Conservation (phyloP, 2,797 vertebrate genomes). For the Propithecus perrieri region DNA sequence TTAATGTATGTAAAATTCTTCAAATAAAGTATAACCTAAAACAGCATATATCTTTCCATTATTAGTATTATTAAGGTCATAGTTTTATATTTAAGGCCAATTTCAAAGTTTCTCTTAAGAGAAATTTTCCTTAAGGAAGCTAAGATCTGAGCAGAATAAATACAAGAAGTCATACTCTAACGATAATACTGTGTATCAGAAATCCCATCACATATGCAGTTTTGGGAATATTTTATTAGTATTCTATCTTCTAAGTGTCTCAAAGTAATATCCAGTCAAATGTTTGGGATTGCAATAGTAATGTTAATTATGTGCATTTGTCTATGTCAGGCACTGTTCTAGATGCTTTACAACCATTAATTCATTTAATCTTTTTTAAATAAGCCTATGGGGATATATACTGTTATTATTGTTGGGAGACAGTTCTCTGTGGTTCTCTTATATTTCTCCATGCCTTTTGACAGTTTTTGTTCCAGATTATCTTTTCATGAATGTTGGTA, state of each 20-base stretch:
- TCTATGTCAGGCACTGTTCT: neutral
- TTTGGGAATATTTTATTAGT: neutral
- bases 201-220: neutral
- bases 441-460: neutral
- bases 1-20: neutral
- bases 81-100: neutral
- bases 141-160: neutral
- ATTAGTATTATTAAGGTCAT: neutral
- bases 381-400: neutral
- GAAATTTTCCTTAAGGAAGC: neutral
- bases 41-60: neutral
- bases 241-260: neutral
- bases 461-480: neutral
- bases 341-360: neutral
- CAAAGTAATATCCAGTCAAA: neutral
- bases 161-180: neutral
- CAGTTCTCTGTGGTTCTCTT: neutral
- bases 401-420: neutral
- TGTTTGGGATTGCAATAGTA: neutral
- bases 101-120: neutral
- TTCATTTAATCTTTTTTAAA: neutral
- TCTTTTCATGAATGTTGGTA: neutral
- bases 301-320: neutral
- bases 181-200: neutral
- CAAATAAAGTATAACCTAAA: neutral